Conservation (phyloP, 2,888 invertebrate species). For the Poecilobothrus nobilitatus region DNA sequence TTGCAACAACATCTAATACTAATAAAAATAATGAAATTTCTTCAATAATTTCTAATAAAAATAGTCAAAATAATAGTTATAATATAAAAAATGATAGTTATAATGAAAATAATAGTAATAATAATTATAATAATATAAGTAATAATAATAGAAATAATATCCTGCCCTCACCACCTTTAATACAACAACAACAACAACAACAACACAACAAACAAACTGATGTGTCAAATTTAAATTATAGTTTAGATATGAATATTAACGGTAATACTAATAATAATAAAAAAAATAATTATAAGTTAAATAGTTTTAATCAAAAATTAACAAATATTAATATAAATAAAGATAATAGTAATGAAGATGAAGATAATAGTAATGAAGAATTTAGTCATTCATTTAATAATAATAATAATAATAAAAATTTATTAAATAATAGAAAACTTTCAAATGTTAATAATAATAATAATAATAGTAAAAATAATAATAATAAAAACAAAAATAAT, state of each 20-base stretch:
- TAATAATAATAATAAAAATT: neutral
- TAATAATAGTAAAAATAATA: neutral
- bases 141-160: constrained; percentile 20
- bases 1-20: neutral
- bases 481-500: neutral
- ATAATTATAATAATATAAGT: too few species aligned
- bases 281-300: constrained; percentile 2
- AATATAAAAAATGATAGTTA: constrained; percentile 7
- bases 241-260: constrained; percentile 17
- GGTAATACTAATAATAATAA: neutral
- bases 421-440: neutral
- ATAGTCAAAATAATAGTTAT: constrained; percentile 13
- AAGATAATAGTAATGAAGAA: neutral
- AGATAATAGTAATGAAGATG: neutral
- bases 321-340: neutral
- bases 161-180: constrained; percentile 22
- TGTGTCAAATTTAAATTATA: constrained; percentile 24
- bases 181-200: constrained; percentile 10
- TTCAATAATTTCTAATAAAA: constrained; percentile 19
- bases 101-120: constrained; percentile 19
- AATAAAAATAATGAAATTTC: constrained; percentile 17
- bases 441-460: neutral
- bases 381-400: neutral
- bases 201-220: constrained; percentile 18
- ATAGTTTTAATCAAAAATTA: neutral